Evolutionary conservation across 2,888 invertebrate species (phyloP).

Genomic region (Mellilla xanthometata): DNA sequence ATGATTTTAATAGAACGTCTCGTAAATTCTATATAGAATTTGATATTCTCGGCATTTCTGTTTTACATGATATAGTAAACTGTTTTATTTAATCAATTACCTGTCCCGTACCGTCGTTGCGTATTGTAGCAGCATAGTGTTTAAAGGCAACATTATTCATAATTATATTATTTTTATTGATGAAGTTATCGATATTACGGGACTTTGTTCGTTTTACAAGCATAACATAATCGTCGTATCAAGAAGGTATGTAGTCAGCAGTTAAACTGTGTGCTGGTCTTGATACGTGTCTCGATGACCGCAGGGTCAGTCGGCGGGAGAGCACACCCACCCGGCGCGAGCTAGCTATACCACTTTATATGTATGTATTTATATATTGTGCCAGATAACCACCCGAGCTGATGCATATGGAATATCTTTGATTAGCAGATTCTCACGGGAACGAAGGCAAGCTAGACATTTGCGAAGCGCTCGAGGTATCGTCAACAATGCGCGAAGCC

Average conservation of each 20-base stretch:
- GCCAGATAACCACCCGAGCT: conserved; percentile 41
- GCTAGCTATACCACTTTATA: conserved; percentile 43
- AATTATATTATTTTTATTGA: too few species aligned
- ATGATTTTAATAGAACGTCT: conserved; percentile 2
- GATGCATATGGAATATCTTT: conserved; percentile 37
- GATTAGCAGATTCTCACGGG: conserved; percentile 57
- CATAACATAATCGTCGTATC: too few species aligned
- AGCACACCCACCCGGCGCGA: conserved; percentile 45
- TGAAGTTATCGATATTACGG: too few species aligned
- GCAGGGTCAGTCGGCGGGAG: conserved; percentile 51
- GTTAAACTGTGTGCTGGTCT: conserved; percentile 29
- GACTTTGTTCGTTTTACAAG: too few species aligned
- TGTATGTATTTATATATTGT: conserved; percentile 43
- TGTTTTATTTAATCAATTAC: too few species aligned
- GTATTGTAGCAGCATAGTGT: too few species aligned
- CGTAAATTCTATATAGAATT: conserved; percentile 10
- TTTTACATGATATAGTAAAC: too few species aligned
- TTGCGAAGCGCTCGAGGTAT: conserved; percentile 37
- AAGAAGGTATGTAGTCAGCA: too few species aligned
- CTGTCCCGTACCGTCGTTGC: too few species aligned
- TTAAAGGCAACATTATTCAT: too few species aligned
- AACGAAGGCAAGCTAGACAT: conserved; percentile 44
- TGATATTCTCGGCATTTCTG: background rate
- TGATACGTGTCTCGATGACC: conserved; percentile 59
- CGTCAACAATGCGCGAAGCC: conserved; percentile 40